phyloP scores from a whole-genome alignment of 1,140 invertebrate species.

The Araneus ventricosus region DNA sequence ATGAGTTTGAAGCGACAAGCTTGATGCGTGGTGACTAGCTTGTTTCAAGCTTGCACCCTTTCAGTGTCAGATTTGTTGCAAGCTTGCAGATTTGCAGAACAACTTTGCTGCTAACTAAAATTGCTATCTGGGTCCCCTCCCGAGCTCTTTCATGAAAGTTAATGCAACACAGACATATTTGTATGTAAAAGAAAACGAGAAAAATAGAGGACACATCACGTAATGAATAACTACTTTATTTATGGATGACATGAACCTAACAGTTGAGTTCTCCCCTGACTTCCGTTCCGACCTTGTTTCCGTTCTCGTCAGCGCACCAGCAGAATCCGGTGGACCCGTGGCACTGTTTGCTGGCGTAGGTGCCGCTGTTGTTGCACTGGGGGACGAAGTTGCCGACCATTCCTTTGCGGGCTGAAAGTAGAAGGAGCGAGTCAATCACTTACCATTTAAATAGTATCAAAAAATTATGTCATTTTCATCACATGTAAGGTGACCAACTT shows the following conservation, averaged over 20 bases:
- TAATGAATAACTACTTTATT: not conserved
- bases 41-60: no score
- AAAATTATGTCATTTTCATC: no score
- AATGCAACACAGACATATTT: not conserved
- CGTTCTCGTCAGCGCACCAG: conserved; percentile 36
- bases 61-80: no score
- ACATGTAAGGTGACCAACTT: no score
- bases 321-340: conserved; percentile 45
- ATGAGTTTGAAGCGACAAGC: no score
- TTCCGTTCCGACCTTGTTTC: conserved; percentile 20
- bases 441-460: no score
- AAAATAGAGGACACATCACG: not conserved
- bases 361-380: not conserved
- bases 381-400: conserved; percentile 45
- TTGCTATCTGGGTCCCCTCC: no score
- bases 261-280: conserved; percentile 24
- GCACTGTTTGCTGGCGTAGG: conserved; percentile 47
- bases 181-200: not conserved
- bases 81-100: no score
- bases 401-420: conserved; percentile 13
- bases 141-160: not conserved
- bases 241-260: not conserved
- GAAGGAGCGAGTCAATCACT: no score
- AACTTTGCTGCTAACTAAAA: no score
- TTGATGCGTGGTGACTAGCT: no score